These are phyloP conservation scores for cattle (Bos taurus) DNA, from an alignment of 2,113 vertebrate species.

Conservation along the genomic window ARS-UCD2.0 NC_037352.1:33390501-33391000, in stretches of 20 bases:
- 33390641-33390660: neutral
- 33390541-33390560: neutral
- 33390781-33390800: neutral
- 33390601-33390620: neutral
- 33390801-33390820: neutral
- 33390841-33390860: neutral
- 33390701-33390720: slow-evolving; percentile 14
- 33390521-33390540: neutral
- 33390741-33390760: neutral
- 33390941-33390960: neutral
- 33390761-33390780: neutral
- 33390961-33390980: neutral
- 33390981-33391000: neutral
- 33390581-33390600: neutral
- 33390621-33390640: neutral
- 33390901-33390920: neutral
- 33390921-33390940: neutral
- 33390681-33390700: neutral
- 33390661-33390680: neutral
- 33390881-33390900: neutral
- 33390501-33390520: neutral
- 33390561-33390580: neutral
- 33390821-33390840: accelerated
- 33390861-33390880: neutral
- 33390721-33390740: neutral